Base-by-base conservation (phyloP, 1,140 invertebrate genomes). In the Drosophila sulfurigaster region DNA sequence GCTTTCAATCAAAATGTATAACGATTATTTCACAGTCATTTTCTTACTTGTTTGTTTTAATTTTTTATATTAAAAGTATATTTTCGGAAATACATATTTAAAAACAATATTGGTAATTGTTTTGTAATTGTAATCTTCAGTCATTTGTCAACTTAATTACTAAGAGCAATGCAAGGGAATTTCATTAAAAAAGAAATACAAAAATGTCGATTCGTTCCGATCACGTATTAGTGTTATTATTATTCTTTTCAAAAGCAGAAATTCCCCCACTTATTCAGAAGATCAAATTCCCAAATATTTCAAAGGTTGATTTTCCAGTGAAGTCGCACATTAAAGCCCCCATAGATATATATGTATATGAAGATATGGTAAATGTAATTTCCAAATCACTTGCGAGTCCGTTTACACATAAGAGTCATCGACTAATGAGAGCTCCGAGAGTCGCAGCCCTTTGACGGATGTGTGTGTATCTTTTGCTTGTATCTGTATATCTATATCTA, bases 371-470 rank as follows among this genome's bases (percentile, higher is more conserved):
- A 71, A 69, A 76, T 88, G 77, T 88, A 81, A 83, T 83, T 88
- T 76, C 73, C 74, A 89, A 88, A 88, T 89, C 81, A 66, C 71
- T 13, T 43, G 3, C 35, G 35, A 38, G 35, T 43, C 41, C 41
- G 41, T 43, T 43, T 43, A 43, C 41, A 43, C 41, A 64, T 78
- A 81, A 85, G 78, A 86, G 66, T 78, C 82, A 81, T 82, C 82
- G 64, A 86, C 79, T 86, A 87, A 86, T 82, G 78, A 83, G 80
- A 72, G 63, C 43, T 28, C 66, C 65, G 56, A 82, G 67, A 87
- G 72, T 72, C 66, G 45, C 57, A 81, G 64, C 70, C 57, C 79
- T 16, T 49, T 45, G 73, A 80, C 82, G 80, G 79, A 86, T 79
- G 82, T 87, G 82, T 86, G 82, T 82, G 35, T 38, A 10, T 38